Base-by-base conservation (phyloP, 2,797 vertebrate species). In the Luscinia megarhynchos region DNA sequence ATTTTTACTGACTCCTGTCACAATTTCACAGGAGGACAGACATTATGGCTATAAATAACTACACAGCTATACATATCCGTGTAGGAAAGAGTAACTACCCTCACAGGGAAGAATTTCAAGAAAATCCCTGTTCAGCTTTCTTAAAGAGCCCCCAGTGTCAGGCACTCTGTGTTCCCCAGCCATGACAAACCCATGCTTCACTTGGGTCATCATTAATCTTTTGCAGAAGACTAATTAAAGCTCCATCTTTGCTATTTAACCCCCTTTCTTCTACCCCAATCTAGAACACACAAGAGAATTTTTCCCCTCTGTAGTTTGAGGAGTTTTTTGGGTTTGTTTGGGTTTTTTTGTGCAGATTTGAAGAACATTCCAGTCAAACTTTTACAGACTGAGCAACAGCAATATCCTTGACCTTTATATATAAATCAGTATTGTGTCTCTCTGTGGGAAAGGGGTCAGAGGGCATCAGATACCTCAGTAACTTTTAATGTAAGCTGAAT, bases 1-100 rank as follows among this genome's bases (percentile, higher is more conserved):
- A 64, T 88, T 94, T 94, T 95, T 84, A 78, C 69, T 51, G 64
- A 5, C 45, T 94, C 29, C 61, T 54, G 46, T n/a, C 84, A 66
- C 51, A 61, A 32, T 73, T 76, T 80, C 87, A 45, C 84, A 66
- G 66, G 24, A 80, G 73, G 63, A 64, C 94, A 92, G 84, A 64
- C 59, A 63, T 32, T 34, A 26, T 16, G 26, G 2, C 80, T 78
- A 54, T 78, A 84, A 86, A 77, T 77, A 90, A 53, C 70, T 9
- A 2, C 41, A 17, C 53, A 51, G 69, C 50, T 63, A 26, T 36
- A 48, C 23, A 69, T 22, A 69, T 50, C 79, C 53, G 26, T 19
- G 24, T 0, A 40, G 72, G 72, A 64, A 70, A 45, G 29, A 34
- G 11, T 51, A 57, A 6, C 38, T 26, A 30, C 51, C 21, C 38